Base-by-base conservation (phyloP, 2,113 vertebrate species). In the Hucho hucho region DNA sequence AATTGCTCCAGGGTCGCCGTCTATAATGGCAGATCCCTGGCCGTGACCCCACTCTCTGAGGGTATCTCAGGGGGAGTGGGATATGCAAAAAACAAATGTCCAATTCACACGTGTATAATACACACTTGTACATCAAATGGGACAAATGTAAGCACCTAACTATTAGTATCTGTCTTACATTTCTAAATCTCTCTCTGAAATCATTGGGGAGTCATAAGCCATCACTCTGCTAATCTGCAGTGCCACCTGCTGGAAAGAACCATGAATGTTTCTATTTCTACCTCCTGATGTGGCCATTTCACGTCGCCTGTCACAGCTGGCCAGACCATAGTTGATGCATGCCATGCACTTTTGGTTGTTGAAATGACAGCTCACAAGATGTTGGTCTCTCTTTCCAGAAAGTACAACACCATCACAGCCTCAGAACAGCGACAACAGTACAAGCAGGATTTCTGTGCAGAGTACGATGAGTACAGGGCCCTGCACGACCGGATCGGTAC, bases 361-460 rank as follows among this genome's bases (percentile, higher is more conserved):
- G 9, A 69, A 24, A 13, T 69, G 7, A 61, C 58, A 24, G 16
- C 28, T 68, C 16, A 32, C 29, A 74, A 11, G 20, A n/a, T 16
- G 9, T 65, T 66, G 49, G 37, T 43, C 6, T 75, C 6, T 73
- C 25, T 64, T 64, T 75, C 24, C 84, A 96, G 95, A 87, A 93
- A 93, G 79, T 94, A 94, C 86, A 84, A 37, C 20, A 29, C 86
- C 72, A 88, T 95, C 80, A 82, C 79, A 49, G 92, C 83, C 4
- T 70, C 66, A 6, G 94, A 94, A 65, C 94, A 95, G 87, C 84
- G 87, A 1, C 91, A 92, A n/a, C 89, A 90, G 73, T 96, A 95
- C 12, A 87, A 94, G 72, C 91, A 94, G 7, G 95, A 95, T 37
- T 96, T 96, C 81, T 91, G 93, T 32, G 87, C 91, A 0, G 95